Evolutionary conservation across 2,113 vertebrate species (phyloP), one percentile per base, ranked within the genome.

Genomic region (Leptobrachium leishanense): DNA sequence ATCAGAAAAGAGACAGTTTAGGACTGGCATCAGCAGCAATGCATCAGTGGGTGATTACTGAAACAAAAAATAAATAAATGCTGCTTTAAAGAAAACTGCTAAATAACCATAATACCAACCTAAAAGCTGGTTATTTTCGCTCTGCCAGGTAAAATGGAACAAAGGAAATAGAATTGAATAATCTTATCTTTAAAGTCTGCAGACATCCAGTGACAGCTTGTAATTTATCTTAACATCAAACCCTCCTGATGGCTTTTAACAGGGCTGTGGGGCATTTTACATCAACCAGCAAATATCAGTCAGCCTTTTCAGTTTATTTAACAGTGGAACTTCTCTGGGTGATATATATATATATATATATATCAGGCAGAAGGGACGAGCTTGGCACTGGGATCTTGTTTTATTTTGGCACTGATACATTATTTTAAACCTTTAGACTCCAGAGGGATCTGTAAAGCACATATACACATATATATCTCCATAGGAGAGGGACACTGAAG

Each of bases 231-330:
- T 43, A 79, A 64, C 4, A 72, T 55, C 44, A 72, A 54, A 72
- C 12, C 11, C 57, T 71, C 20, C 57, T 15, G 31, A 78, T 64
- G 42, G 63, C 6, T 55, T 70, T 46, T 12, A 77, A 63, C 11
- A 77, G 12, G 63, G 67, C 67, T 63, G 46, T 41, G 41, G 67
- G 68, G 55, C 43, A 70, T 70, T 70, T 70, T 77, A 70, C 67
- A 63, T 71, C 76, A 69, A 63, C 3, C 42, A 62, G 42, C 66
- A 54, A 71, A 71, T 71, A 72, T 15, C 76, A 72, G 69, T 3
- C 43, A 66, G 44, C 20, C 68, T 41, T 54, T 8, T 31, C 57
- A 42, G 69, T 65, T 54, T 72, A 72, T 72, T 72, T 68, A 72
- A 68, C 12, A 68, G 54, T 44, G 11, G 8, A 77, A 10, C 62